A percentile compares a stretch with the other conserved stretches of the same genome.
Conservation (phyloP, 1,140 invertebrate genomes). For the Drosophila malerkotliana region DNA sequence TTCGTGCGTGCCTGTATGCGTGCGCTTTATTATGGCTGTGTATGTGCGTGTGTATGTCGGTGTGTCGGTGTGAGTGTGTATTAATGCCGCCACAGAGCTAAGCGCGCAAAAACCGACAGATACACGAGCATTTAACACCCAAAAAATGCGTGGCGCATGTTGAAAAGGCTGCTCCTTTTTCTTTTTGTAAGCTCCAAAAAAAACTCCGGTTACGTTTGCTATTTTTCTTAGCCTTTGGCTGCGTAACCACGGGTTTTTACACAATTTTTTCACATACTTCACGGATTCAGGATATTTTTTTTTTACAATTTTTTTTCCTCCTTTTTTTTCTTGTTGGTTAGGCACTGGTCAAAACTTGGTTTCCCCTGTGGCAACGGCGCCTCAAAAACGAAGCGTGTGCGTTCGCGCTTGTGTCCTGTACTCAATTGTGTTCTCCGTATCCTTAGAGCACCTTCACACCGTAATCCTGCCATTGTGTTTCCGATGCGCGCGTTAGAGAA, state of each 20-base stretch:
- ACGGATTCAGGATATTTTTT: constrained; percentile 21
- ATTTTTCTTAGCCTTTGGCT: not conserved
- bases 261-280: constrained; percentile 47
- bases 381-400: constrained; percentile 43
- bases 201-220: not conserved
- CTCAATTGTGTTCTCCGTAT: constrained; percentile 68
- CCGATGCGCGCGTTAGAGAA: constrained; percentile 5
- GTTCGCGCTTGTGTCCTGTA: constrained; percentile 75
- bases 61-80: constrained; percentile 41
- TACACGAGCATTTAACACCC: constrained; percentile 81
- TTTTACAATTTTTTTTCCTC: constrained; percentile 33
- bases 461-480: constrained; percentile 11
- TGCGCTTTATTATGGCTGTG: constrained; percentile 29
- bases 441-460: constrained; percentile 16
- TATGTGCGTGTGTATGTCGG: constrained; percentile 6
- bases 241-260: constrained; percentile 12
- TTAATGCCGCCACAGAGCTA: constrained; percentile 70
- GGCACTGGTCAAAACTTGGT: constrained; percentile 49
- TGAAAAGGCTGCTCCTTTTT: constrained; percentile 51
- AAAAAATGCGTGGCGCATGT: constrained; percentile 75
- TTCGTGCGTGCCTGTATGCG: constrained; percentile 24
- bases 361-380: constrained; percentile 45
- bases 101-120: constrained; percentile 81
- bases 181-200: constrained; percentile 1
- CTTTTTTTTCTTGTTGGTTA: constrained; percentile 22